These are phyloP conservation scores for Ophion slaviceki DNA, from an alignment of 2,888 invertebrate species.

Conservation along the genomic window DNA sequence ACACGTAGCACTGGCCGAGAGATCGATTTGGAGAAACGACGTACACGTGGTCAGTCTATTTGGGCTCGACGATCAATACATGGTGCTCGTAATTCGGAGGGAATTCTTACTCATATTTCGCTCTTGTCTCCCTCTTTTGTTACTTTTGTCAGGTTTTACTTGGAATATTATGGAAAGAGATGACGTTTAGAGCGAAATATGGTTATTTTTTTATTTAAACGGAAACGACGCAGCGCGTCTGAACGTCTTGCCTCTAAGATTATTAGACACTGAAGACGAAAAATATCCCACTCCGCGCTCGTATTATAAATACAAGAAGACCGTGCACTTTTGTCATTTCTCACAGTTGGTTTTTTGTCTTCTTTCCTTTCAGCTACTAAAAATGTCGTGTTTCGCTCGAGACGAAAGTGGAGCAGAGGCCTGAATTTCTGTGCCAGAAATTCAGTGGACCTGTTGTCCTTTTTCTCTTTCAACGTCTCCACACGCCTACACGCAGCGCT, in stretches of 20 bases:
- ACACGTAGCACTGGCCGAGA: not conserved
- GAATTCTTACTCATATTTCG: not conserved
- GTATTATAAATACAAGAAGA: conserved; percentile 19
- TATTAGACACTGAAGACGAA: not conserved
- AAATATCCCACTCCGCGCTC: not conserved
- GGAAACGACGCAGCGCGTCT: not conserved
- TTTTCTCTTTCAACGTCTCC: conserved; percentile 23
- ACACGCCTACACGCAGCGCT: conserved; percentile 38
- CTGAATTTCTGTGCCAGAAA: conserved; percentile 62
- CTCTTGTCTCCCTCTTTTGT: not conserved
- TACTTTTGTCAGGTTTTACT: not conserved
- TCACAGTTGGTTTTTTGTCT: conserved; percentile 10
- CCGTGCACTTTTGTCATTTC: conserved; percentile 34
- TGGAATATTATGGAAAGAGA: not conserved
- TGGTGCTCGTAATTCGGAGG: not conserved
- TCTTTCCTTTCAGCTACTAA: conserved; percentile 30
- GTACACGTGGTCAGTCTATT: not conserved
- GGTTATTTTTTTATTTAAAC: not conserved
- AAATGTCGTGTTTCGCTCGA: conserved; percentile 39
- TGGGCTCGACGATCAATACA: not conserved
- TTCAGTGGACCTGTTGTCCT: conserved; percentile 49
- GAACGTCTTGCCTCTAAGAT: not conserved
- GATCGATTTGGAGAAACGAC: not conserved
- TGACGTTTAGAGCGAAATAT: not conserved
- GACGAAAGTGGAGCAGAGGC: conserved; percentile 59